Evolutionary conservation across 2,888 invertebrate genomes (phyloP), one percentile per base, ranked within the genome.

Genomic region (Timandra comae): DNA sequence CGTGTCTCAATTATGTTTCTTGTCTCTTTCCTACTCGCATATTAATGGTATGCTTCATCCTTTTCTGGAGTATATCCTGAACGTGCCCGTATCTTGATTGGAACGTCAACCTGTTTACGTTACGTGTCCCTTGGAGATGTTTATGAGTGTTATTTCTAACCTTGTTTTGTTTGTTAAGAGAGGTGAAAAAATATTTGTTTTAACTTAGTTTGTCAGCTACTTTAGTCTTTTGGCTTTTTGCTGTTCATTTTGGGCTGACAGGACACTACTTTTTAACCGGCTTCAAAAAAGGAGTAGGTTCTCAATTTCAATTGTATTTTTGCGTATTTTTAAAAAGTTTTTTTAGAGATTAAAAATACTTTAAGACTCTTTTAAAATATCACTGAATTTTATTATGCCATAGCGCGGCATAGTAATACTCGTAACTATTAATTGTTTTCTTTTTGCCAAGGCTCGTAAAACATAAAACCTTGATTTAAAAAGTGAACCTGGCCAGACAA

Each of bases 81-180:
- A 49, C 49, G 39, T 39, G 53, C 48, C 52, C 55, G 55, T 60
- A 52, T 56, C 59, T 60, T 64, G 68, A 73, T 72, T 70, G 65
- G 69, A 56, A 59, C 67, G 58, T 69, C 66, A 71, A 69, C 65
- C 63, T 56, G 61, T 59, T 54, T 64, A 63, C 53, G 60, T 56
- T 16, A 56, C 47, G 58, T 56, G 55, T 41, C 37, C 43, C 37
- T 46, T 41, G 29, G 33, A 41, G 35, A 42, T 31, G 42, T 43
- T 45, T 48, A 43, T 42, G 31, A 30, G 31, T 41, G 43, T 39
- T 43, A 42, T 42, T 36, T 42, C 45, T 43, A 43, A 45, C 31
- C 33, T 16, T 16, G 16, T 16, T 16, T 6, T 6, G 3, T 16
- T 16, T 16, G 16, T 16, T 16, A 6, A 16, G 16, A 6, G 6